Evolutionary conservation across 2,888 invertebrate species (phyloP).

Genomic region (Sussaba pulchella): DNA sequence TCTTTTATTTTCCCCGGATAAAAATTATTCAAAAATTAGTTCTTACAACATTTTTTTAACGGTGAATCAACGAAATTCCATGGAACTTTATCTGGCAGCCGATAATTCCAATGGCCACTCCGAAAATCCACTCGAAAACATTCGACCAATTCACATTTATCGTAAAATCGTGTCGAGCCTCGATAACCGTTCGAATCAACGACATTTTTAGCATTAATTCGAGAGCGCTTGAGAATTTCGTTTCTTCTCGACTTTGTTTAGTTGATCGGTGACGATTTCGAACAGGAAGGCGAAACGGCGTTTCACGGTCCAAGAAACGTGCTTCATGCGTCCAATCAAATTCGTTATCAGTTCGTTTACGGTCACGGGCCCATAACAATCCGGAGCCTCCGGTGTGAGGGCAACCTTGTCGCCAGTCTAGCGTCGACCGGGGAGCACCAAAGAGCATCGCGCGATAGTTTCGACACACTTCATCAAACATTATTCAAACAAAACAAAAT

Average conservation of each 20-base stretch:
- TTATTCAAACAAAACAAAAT: neutral
- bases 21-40: neutral
- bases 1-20: neutral
- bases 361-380: constrained; percentile 52
- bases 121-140: too few species aligned
- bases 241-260: neutral
- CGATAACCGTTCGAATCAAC: neutral
- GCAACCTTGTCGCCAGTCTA: constrained; percentile 6
- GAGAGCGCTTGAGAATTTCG: neutral
- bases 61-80: neutral
- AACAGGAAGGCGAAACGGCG: constrained; percentile 23
- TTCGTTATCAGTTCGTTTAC: constrained; percentile 55
- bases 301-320: constrained; percentile 30
- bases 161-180: neutral
- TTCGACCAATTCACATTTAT: too few species aligned
- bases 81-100: too few species aligned
- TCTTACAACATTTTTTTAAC: neutral
- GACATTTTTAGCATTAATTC: neutral
- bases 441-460: constrained; percentile 13
- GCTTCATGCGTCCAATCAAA: constrained; percentile 48
- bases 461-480: neutral
- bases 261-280: constrained; percentile 5
- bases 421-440: constrained; percentile 5
- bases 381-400: constrained; percentile 18
- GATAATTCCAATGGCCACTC: too few species aligned